These are phyloP conservation scores for Cotesia congregata DNA, from an alignment of 2,888 invertebrate species.

Conservation along the genomic window DNA sequence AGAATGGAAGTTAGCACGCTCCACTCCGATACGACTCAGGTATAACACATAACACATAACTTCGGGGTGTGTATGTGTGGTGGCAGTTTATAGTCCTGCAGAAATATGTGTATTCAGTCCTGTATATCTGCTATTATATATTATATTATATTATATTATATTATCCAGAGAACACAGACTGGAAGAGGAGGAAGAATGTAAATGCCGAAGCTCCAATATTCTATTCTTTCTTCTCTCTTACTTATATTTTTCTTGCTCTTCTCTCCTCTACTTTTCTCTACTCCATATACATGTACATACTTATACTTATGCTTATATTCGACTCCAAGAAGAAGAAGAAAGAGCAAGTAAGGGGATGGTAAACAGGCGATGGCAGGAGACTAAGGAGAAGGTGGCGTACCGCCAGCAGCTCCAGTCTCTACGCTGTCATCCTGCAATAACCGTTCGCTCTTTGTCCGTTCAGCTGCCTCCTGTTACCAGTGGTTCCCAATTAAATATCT, in stretches of 20 bases:
- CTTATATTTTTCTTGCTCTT: too few species aligned
- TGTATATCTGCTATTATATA: neutral
- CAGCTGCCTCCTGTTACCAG: conserved; percentile 67
- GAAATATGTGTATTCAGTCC: conserved; percentile 1
- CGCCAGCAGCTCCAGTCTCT: conserved; percentile 47
- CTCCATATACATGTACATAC: too few species aligned
- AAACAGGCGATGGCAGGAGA: conserved; percentile 26
- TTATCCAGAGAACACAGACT: neutral
- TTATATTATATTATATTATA: too few species aligned
- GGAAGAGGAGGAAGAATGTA: conserved; percentile 12
- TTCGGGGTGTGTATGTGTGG: neutral
- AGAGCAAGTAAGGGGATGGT: neutral
- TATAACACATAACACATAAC: conserved; percentile 1
- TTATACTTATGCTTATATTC: too few species aligned
- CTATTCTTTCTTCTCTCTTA: too few species aligned
- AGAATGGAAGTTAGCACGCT: conserved; percentile 11
- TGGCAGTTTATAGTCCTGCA: neutral
- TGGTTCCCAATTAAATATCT: conserved; percentile 57
- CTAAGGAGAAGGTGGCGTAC: conserved; percentile 38
- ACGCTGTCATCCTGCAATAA: conserved; percentile 65
- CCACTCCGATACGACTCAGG: neutral
- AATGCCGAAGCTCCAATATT: neutral
- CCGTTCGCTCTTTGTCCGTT: conserved; percentile 69
- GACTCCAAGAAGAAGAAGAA: neutral
- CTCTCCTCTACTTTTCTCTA: too few species aligned